Evolutionary conservation across 2,797 vertebrate genomes (phyloP).

Genomic region (Poliocrania exsul): DNA sequence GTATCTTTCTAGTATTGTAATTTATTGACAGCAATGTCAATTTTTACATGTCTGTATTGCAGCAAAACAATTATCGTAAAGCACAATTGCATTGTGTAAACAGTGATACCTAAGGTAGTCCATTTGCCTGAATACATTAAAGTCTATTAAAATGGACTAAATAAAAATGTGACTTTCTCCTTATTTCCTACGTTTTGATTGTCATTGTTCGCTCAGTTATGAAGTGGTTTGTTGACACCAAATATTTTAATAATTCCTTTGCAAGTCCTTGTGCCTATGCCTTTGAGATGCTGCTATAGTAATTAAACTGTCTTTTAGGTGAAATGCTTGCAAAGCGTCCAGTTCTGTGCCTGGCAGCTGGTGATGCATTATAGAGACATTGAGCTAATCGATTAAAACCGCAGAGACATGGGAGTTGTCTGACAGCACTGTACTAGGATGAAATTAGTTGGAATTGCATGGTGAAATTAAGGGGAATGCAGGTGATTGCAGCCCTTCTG

Average conservation of each 20-base stretch:
- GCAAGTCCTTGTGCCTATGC: constrained; percentile 76
- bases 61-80: constrained; percentile 30
- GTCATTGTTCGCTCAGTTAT: constrained; percentile 74
- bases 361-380: constrained; percentile 94
- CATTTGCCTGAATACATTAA: constrained; percentile 69
- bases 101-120: constrained; percentile 18
- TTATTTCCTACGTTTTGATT: constrained; percentile 73
- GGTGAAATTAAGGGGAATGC: constrained; percentile 83
- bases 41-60: constrained; percentile 31
- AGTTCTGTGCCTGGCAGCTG: constrained; percentile 88
- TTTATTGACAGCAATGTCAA: neutral
- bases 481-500: constrained; percentile 86
- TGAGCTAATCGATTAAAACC: constrained; percentile 94
- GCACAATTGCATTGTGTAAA: constrained; percentile 43
- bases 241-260: constrained; percentile 82
- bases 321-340: constrained; percentile 83
- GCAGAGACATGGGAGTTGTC: constrained; percentile 90
- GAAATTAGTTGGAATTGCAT: constrained; percentile 89
- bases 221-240: constrained; percentile 79
- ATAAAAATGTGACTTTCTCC: constrained; percentile 67
- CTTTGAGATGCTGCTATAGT: constrained; percentile 86
- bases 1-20: constrained; percentile 17
- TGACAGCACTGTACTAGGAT: constrained; percentile 89
- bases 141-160: constrained; percentile 61
- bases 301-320: constrained; percentile 90